Conservation (phyloP, 2,797 vertebrate species). For the Gymnopithys bicolor region DNA sequence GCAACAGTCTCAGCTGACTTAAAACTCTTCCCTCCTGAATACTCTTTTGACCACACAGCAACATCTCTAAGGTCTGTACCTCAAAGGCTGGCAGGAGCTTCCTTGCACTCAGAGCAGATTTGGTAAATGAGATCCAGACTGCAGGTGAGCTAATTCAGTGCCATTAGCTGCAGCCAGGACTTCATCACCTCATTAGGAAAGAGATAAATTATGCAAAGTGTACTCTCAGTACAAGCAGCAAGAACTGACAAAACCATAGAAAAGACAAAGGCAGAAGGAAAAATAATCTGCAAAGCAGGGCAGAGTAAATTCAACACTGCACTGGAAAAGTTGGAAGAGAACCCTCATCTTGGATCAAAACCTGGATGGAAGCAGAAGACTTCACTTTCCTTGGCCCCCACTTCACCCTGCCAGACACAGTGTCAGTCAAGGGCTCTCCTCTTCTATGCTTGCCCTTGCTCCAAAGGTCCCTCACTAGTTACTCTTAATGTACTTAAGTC, state of each 20-base stretch:
- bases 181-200: constrained; percentile 20
- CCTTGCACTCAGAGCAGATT: not conserved
- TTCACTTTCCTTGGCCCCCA: not conserved
- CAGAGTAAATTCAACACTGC: not conserved
- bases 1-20: not conserved
- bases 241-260: not conserved
- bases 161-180: constrained; percentile 4
- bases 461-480: not conserved
- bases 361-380: not conserved
- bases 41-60: not conserved
- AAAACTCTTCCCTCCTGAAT: not conserved
- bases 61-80: not conserved
- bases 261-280: not conserved
- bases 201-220: constrained; percentile 37
- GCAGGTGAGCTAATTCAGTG: constrained; percentile 17
- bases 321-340: not conserved
- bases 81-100: not conserved
- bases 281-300: not conserved
- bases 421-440: not conserved
- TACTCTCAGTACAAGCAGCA: not conserved
- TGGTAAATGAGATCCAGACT: not conserved
- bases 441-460: not conserved
- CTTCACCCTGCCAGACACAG: not conserved
- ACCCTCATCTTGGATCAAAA: not conserved
- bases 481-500: not conserved